Conservation (phyloP, 2,113 vertebrate genomes). For the Rattus rattus region DNA sequence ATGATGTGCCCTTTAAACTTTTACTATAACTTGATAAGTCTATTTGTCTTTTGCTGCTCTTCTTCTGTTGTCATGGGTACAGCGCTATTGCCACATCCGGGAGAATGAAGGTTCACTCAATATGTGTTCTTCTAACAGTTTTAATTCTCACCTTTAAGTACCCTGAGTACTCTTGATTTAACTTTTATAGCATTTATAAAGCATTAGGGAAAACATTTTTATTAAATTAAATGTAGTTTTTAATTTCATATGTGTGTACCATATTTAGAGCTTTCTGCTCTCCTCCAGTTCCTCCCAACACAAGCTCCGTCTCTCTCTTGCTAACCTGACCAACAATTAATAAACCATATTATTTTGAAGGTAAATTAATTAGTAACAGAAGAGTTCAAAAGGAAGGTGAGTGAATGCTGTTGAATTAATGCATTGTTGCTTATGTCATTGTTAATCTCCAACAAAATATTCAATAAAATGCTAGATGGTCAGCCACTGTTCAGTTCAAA, state of each 20-base stretch:
- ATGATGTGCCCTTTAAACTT: not conserved
- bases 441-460: not conserved
- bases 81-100: not conserved
- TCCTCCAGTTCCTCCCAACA: not conserved
- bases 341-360: not conserved
- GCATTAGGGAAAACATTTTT: not conserved
- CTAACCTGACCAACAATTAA: not conserved
- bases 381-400: not conserved
- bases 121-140: not conserved
- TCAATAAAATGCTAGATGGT: not conserved
- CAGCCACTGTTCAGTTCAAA: not conserved
- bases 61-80: not conserved
- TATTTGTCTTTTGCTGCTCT: not conserved
- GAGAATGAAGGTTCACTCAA: not conserved
- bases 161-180: not conserved
- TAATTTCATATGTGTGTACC: not conserved
- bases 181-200: not conserved
- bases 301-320: not conserved
- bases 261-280: not conserved
- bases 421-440: not conserved
- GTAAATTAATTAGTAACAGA: not conserved
- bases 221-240: not conserved
- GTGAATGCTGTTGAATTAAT: not conserved
- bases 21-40: not conserved
- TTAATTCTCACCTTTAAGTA: not conserved